Conservation (phyloP, 2,113 vertebrate genomes). For the Platichthys stellatus region DNA sequence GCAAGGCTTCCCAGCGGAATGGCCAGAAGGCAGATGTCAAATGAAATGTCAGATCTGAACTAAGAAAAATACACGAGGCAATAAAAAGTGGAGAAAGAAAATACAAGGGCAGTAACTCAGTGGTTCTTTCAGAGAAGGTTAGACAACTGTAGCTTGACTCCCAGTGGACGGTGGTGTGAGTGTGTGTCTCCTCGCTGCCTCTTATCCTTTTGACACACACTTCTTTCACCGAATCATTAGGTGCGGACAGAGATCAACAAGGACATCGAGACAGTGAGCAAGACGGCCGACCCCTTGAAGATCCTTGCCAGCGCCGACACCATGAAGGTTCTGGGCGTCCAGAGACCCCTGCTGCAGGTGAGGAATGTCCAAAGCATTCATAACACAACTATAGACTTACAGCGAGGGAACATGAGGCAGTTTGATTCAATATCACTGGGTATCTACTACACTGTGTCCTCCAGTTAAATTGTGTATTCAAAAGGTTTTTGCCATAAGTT, state of each 20-base stretch:
- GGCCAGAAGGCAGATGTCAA: slow-evolving; percentile 5
- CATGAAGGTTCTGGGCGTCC: slow-evolving; percentile 94
- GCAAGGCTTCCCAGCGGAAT: background rate
- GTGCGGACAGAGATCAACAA: slow-evolving; percentile 97
- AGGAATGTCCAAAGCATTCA: background rate
- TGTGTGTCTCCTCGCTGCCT: background rate
- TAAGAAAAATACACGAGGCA: background rate
- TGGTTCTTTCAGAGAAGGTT: background rate
- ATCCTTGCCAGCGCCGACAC: slow-evolving; percentile 93
- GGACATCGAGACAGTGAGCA: slow-evolving; percentile 94
- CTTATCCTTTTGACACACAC: background rate
- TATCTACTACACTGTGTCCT: no score
- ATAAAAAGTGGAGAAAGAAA: background rate
- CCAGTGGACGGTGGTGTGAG: background rate
- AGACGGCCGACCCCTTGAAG: slow-evolving; percentile 92
- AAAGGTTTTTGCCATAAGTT: no score
- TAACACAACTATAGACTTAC: no score
- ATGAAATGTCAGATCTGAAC: slow-evolving; percentile 2
- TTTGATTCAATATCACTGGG: no score
- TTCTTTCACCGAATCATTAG: slow-evolving; percentile 81
- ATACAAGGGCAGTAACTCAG: background rate
- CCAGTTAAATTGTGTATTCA: no score
- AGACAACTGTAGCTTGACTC: background rate
- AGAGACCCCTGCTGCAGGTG: slow-evolving; percentile 96
- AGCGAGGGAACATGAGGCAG: no score